Base-by-base conservation (phyloP, 53 echinoderm and acorn worm species). In the Holothuria scabra region DNA sequence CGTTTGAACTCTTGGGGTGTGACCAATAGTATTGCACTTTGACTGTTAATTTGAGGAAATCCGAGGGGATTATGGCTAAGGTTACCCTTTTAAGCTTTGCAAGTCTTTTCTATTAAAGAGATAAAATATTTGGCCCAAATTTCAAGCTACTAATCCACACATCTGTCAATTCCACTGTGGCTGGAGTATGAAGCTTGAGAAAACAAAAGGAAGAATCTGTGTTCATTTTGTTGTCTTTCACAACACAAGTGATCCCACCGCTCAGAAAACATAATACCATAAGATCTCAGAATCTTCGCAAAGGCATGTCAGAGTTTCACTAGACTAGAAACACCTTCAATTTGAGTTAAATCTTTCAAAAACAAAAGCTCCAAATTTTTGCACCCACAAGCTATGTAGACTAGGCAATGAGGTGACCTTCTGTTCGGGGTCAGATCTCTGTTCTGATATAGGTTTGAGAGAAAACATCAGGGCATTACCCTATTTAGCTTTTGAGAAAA, bases 251-350 rank as follows among this genome's bases (percentile, higher is more conserved):
- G 72, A 72, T 72, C 72, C 72, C 72, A 72, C 46, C n/a, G 48
- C 21, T 72, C 34, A 48, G 72, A 72, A 72, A 72, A 46, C 44
- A 72, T 72, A 72, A 72, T 72, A 72, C 49, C 12, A 38, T 48
- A 72, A 26, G 31, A 25, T 72, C 29, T 31, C 28, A 29, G 8
- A 72, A 25, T 14, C 72, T 72, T 44, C 48, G 28, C 23, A 72
- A 26, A 21, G 24, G 19, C 26, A 25, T 72, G 72, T 72, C 72
- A 46, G 44, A 10, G 44, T 49, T 20, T 14, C 46, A 72, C 44
- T 44, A 72, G 72, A 72, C 44, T 72, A 72, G 72, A 72, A 72
- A 72, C 72, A 72, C 72, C 72, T 72, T 72, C 37, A 44, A 72
- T 72, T 72, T 72, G 28, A 46, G 72, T 72, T 41, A n/a, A 72